These are phyloP conservation scores for Oreochromis niloticus DNA, from an alignment of 2,113 vertebrate species.

Conservation along the genomic window DNA sequence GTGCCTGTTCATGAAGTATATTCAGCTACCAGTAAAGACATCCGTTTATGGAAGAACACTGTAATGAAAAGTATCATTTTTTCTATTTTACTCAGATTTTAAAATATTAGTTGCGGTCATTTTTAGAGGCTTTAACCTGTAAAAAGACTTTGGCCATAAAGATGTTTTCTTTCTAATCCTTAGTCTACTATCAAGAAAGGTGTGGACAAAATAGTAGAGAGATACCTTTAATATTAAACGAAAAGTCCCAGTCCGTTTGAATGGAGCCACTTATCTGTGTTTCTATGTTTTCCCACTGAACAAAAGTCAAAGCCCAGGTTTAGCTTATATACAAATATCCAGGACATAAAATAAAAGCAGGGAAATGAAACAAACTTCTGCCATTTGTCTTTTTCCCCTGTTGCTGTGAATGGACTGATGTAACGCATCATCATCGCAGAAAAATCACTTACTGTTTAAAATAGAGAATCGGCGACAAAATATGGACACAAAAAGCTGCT, in stretches of 20 bases:
- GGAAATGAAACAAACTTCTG: not conserved
- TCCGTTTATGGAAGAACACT: not conserved
- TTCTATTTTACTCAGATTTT: not conserved
- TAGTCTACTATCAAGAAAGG: not conserved
- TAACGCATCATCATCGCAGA: constrained; percentile 3
- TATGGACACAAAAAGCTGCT: rapidly evolving
- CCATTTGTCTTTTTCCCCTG: not conserved
- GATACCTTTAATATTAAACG: not conserved
- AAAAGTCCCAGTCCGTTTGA: not conserved
- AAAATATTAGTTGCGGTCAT: not conserved
- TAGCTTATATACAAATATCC: not conserved
- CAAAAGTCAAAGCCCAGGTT: not conserved
- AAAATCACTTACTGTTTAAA: not conserved
- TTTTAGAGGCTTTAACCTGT: not conserved
- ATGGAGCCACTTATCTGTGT: not conserved
- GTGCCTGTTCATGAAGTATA: not conserved
- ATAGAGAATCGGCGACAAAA: not conserved
- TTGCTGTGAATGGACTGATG: constrained; percentile 37
- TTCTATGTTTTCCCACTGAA: not conserved
- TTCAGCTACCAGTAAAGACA: not conserved
- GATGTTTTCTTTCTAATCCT: not conserved
- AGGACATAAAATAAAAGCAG: not conserved
- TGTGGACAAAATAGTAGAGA: not conserved
- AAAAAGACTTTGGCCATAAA: too few species aligned
- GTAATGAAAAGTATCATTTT: not conserved